phyloP scores from a whole-genome alignment of 2,888 invertebrate species.

The Cantharis flavilabris region DNA sequence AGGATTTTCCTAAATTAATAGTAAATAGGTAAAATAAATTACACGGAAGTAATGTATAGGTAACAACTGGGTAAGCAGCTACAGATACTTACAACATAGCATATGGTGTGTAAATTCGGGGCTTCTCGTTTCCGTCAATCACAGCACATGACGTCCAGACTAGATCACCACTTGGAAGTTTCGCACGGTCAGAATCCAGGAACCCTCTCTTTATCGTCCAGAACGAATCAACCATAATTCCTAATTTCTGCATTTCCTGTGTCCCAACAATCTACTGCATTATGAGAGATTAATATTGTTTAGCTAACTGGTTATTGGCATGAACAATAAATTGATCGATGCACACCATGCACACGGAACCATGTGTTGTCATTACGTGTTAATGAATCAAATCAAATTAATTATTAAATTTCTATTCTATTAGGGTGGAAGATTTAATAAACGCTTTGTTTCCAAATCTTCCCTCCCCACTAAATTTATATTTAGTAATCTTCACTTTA shows the following conservation, averaged over 20 bases:
- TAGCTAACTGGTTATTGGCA: slow-evolving; percentile 24
- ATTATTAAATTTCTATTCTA: background rate
- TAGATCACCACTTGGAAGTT: slow-evolving; percentile 33
- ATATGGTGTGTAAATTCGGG: slow-evolving; percentile 34
- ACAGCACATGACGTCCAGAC: slow-evolving; percentile 43
- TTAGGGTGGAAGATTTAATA: background rate
- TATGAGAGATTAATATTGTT: slow-evolving; percentile 19
- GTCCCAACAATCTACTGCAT: slow-evolving; percentile 14
- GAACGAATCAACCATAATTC: slow-evolving; percentile 43
- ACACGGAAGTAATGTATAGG: background rate
- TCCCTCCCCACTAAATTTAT: background rate
- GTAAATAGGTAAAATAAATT: background rate
- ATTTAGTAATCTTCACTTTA: background rate
- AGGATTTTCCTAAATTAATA: background rate
- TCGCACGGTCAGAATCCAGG: slow-evolving; percentile 37
- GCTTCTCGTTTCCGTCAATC: slow-evolving; percentile 52
- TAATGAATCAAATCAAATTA: background rate
- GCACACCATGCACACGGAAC: background rate
- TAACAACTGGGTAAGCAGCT: background rate
- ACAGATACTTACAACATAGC: background rate
- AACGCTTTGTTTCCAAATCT: background rate
- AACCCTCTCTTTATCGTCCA: slow-evolving; percentile 35
- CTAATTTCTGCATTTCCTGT: slow-evolving; percentile 39
- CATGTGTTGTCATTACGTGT: background rate
- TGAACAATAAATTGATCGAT: slow-evolving; percentile 9